Conservation (phyloP, 2,888 invertebrate genomes). For the Esperia sulphurella region DNA sequence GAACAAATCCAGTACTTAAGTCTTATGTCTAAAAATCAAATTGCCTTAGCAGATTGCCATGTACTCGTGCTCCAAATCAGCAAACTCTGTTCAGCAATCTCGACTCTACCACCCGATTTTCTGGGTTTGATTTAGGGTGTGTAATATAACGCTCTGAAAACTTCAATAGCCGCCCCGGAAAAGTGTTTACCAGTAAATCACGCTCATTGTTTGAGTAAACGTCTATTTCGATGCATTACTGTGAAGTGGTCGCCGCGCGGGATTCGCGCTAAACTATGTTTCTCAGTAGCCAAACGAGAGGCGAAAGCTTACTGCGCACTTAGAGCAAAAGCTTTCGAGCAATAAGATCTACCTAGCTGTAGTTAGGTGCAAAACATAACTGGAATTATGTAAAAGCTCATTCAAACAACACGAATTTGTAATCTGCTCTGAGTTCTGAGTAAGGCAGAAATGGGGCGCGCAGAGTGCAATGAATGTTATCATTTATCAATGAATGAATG, state of each 20-base stretch:
- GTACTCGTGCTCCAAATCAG: slow-evolving; percentile 21
- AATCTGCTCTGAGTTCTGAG: too few relatives aligned
- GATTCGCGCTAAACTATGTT: slow-evolving; percentile 57
- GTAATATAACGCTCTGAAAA: slow-evolving; percentile 22
- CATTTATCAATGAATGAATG: too few relatives aligned
- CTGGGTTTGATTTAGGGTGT: slow-evolving; percentile 36
- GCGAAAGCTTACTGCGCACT: slow-evolving; percentile 51
- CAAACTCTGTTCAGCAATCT: slow-evolving; percentile 18
- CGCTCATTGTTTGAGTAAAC: slow-evolving; percentile 71
- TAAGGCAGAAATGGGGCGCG: too few relatives aligned
- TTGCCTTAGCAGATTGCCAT: slow-evolving; percentile 27
- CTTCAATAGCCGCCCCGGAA: slow-evolving; percentile 47
- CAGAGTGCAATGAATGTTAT: too few relatives aligned
- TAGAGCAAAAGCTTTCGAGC: slow-evolving; percentile 16
- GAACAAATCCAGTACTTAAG: slow-evolving; percentile 31
- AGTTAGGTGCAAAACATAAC: neutral
- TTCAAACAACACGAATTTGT: neutral
- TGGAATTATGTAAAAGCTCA: neutral
- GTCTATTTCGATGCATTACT: slow-evolving; percentile 73
- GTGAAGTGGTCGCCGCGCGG: slow-evolving; percentile 48
- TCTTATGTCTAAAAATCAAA: slow-evolving; percentile 16
- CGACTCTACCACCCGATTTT: slow-evolving; percentile 23
- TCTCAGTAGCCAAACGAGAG: slow-evolving; percentile 46
- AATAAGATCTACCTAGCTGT: slow-evolving; percentile 2
- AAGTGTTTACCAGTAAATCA: slow-evolving; percentile 74